phyloP scores from a whole-genome alignment of 2,797 vertebrate genomes.

The Scleropages formosus region DNA sequence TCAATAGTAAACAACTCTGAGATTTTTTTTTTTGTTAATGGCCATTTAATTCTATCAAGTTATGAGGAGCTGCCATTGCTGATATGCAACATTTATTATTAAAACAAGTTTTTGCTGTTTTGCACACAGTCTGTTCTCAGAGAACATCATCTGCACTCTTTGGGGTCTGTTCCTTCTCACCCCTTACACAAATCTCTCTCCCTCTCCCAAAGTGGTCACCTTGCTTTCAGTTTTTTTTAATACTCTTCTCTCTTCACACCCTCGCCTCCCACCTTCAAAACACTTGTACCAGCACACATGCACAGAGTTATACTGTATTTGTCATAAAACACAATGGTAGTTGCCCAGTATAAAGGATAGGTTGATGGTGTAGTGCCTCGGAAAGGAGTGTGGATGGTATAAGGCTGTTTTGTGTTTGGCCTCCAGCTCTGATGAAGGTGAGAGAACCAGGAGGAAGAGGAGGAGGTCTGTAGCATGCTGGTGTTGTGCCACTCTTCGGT shows the following conservation, averaged over 20 bases:
- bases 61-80: neutral
- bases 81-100: neutral
- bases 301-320: neutral
- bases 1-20: neutral
- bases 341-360: too few species aligned
- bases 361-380: too few species aligned
- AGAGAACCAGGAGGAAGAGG: too few species aligned
- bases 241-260: neutral
- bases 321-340: neutral
- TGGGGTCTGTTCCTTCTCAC: neutral
- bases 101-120: neutral
- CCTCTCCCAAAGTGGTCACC: neutral
- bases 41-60: neutral
- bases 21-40: neutral
- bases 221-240: neutral
- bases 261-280: neutral
- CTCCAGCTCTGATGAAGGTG: too few species aligned
- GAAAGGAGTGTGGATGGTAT: too few species aligned
- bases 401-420: too few species aligned
- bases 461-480: neutral
- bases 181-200: neutral
- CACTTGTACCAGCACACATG: too few species aligned
- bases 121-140: neutral
- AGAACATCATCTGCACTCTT: neutral
- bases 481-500: neutral